These are phyloP conservation scores for Lutjanus argentimaculatus DNA, from an alignment of 2,797 vertebrate genomes.

Conservation along the genomic window DNA sequence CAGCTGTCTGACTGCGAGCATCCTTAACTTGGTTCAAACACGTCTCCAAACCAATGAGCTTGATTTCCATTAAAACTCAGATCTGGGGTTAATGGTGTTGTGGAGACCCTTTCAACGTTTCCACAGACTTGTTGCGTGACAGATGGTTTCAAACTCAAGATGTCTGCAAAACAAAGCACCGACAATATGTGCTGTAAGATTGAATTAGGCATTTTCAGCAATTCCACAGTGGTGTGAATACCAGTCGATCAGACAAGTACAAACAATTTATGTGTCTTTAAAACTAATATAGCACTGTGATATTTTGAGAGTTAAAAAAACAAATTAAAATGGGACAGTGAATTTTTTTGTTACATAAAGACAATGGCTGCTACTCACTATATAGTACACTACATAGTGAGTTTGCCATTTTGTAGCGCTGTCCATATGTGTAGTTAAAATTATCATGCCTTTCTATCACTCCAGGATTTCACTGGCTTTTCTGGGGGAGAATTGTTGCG, in stretches of 20 bases:
- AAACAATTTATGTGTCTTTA: not conserved
- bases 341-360: too few relatives aligned
- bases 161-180: slow-evolving; percentile 3
- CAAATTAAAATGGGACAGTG: too few relatives aligned
- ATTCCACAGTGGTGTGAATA: not conserved
- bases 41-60: slow-evolving; percentile 25
- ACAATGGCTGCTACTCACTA: too few relatives aligned
- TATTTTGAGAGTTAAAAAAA: too few relatives aligned
- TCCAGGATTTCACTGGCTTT: too few relatives aligned
- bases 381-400: too few relatives aligned
- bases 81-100: slow-evolving; percentile 39
- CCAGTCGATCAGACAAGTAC: not conserved
- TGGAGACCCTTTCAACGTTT: slow-evolving; percentile 26
- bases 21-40: slow-evolving; percentile 49
- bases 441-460: too few relatives aligned
- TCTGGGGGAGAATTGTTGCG: too few relatives aligned
- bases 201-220: slow-evolving; percentile 6
- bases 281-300: too few relatives aligned
- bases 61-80: slow-evolving; percentile 37
- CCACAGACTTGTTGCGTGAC: slow-evolving; percentile 7
- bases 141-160: slow-evolving; percentile 30
- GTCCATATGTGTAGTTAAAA: too few relatives aligned
- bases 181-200: not conserved
- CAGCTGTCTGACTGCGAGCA: slow-evolving; percentile 54
- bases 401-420: too few relatives aligned